phyloP scores from a whole-genome alignment of 2,888 invertebrate species.

The Drosophila longiperda region DNA sequence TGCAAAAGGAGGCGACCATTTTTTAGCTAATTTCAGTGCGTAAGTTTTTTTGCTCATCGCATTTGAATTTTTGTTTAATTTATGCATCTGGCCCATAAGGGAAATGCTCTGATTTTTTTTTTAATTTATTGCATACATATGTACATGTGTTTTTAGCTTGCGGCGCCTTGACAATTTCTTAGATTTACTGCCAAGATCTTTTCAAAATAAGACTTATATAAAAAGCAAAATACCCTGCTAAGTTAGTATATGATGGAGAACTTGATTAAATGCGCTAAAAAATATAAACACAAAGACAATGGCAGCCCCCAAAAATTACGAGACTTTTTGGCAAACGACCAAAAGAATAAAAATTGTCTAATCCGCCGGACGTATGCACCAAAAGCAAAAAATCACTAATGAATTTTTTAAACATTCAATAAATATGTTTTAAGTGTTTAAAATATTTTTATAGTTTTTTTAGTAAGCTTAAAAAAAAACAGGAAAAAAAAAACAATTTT shows the following conservation, averaged over 20 bases:
- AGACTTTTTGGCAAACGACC: constrained; percentile 68
- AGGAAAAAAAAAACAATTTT: not conserved
- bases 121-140: constrained; percentile 16
- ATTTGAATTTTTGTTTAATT: constrained; percentile 40
- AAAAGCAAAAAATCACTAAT: constrained; percentile 19
- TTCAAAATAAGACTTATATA: constrained; percentile 33
- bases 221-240: constrained; percentile 21
- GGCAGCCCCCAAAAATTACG: constrained; percentile 44
- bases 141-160: constrained; percentile 12
- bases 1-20: constrained; percentile 41
- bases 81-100: constrained; percentile 52
- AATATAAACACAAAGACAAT: constrained; percentile 44
- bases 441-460: constrained; percentile 12
- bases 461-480: not conserved
- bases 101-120: constrained; percentile 8
- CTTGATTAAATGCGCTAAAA: constrained; percentile 64
- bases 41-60: constrained; percentile 52
- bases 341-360: constrained; percentile 61
- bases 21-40: constrained; percentile 59
- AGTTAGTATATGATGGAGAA: constrained; percentile 26
- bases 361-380: constrained; percentile 18
- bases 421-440: not conserved
- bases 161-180: constrained; percentile 34
- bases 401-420: constrained; percentile 10
- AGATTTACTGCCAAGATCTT: constrained; percentile 44